These are phyloP conservation scores for Oscheius sp. DNA, from an alignment of 2,888 invertebrate species.

Conservation along the genomic window DNA sequence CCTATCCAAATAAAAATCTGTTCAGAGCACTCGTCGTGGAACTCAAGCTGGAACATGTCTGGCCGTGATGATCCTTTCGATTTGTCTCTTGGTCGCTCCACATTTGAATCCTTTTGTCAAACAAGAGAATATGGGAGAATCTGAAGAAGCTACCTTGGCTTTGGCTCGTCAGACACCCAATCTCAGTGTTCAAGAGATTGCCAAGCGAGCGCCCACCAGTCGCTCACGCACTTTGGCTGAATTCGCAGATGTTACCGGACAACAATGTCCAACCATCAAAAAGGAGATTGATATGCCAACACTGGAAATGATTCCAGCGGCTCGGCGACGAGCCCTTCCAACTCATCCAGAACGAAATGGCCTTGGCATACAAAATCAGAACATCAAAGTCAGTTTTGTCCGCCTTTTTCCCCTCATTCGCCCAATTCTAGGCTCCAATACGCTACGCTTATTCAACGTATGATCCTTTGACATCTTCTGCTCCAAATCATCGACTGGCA, in stretches of 20 bases:
- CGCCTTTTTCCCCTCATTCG: too few species aligned
- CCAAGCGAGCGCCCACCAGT: constrained; percentile 12
- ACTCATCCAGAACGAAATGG: constrained; percentile 3
- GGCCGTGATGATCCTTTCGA: constrained; percentile 67
- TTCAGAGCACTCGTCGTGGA: constrained; percentile 53
- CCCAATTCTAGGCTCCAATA: constrained; percentile 12
- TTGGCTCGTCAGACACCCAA: constrained; percentile 17
- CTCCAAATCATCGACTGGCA: neutral
- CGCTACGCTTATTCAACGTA: constrained; percentile 20
- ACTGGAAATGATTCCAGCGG: constrained; percentile 21
- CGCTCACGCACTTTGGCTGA: constrained; percentile 28
- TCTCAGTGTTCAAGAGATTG: constrained; percentile 25
- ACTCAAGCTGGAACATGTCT: constrained; percentile 69
- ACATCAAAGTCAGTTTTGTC: constrained; percentile 6
- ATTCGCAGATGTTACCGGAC: constrained; percentile 5
- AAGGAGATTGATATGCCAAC: constrained; percentile 7
- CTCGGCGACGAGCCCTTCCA: constrained; percentile 11
- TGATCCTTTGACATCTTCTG: neutral
- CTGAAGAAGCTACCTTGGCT: constrained; percentile 27
- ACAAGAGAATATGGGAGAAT: constrained; percentile 18
- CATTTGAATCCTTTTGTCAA: constrained; percentile 57
- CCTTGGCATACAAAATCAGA: neutral
- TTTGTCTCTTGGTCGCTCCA: constrained; percentile 67
- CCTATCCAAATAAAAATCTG: neutral
- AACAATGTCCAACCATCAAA: constrained; percentile 17